Conservation (phyloP, 2,113 vertebrate genomes). For the Oncorhynchus tshawytscha region DNA sequence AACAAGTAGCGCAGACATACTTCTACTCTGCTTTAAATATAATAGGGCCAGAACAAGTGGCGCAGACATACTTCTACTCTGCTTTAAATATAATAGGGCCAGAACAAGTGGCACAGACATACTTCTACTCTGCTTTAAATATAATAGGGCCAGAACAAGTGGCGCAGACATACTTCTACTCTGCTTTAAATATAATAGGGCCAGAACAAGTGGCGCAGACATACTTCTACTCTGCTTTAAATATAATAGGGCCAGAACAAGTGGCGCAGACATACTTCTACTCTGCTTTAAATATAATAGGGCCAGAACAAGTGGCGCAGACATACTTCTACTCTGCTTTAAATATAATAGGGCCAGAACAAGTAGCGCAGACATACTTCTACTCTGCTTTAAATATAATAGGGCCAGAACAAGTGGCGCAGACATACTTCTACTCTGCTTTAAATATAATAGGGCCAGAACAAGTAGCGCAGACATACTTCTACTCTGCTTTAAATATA, state of each 20-base stretch:
- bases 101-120: conserved; percentile 17
- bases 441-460: conserved; percentile 32
- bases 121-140: conserved; percentile 30
- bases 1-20: neutral
- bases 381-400: no score
- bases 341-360: conserved; percentile 27
- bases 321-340: conserved; percentile 26
- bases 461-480: no score
- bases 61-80: conserved; percentile 15
- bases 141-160: conserved; percentile 16
- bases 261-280: conserved; percentile 8
- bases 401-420: no score
- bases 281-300: conserved; percentile 34
- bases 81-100: conserved; percentile 35
- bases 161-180: no score
- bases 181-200: no score
- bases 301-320: conserved; percentile 18
- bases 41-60: no score
- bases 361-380: no score
- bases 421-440: conserved; percentile 21
- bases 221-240: neutral
- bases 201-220: neutral
- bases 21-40: no score
- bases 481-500: no score
- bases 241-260: no score